These are phyloP conservation scores for Stegodyphus dumicola DNA, from an alignment of 1,140 invertebrate genomes.

Conservation along the genomic window DNA sequence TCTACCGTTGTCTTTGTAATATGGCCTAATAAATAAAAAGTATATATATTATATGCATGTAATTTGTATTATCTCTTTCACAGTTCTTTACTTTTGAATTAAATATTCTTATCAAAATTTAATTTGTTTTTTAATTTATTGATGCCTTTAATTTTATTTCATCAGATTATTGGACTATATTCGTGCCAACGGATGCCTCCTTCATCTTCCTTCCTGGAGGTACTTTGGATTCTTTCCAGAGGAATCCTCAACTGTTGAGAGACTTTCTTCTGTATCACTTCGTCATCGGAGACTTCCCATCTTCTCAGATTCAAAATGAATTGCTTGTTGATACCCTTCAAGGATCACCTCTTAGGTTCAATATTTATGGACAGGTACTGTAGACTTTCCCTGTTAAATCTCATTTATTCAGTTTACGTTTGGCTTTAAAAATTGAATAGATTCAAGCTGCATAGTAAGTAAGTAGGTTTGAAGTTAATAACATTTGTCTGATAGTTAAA, in stretches of 20 bases:
- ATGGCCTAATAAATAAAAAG: no score
- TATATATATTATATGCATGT: no score
- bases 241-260: constrained; percentile 39
- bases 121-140: not conserved
- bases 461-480: no score
- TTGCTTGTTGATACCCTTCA: constrained; percentile 36
- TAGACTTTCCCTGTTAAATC: no score
- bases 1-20: no score
- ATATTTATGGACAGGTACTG: constrained; percentile 62
- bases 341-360: constrained; percentile 62
- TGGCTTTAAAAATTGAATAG: no score
- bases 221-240: constrained; percentile 48
- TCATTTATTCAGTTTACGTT: no score
- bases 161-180: constrained; percentile 71
- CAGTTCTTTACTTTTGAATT: no score
- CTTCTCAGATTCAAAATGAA: constrained; percentile 41
- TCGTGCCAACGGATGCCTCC: constrained; percentile 72
- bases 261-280: constrained; percentile 62
- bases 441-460: no score
- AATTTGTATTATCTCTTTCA: no score
- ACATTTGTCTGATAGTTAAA: no score
- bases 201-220: constrained; percentile 65
- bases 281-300: constrained; percentile 30
- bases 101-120: no score
- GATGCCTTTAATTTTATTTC: not conserved